Conservation (phyloP, 2,113 vertebrate genomes). For the Pseudopodoces humilis region DNA sequence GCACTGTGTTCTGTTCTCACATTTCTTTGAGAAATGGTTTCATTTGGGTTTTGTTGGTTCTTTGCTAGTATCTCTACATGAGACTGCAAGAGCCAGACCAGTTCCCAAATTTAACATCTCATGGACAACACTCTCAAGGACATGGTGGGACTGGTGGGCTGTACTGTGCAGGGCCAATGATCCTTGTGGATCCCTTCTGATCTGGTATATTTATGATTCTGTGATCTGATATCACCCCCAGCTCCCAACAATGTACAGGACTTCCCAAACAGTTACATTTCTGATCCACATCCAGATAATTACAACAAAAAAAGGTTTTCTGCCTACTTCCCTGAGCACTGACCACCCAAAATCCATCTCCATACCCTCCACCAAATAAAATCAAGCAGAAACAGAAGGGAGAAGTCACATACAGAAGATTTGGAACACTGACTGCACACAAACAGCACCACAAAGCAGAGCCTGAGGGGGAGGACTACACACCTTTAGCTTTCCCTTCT, state of each 20-base stretch:
- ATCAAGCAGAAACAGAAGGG: neutral
- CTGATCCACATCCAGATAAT: neutral
- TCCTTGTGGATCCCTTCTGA: neutral
- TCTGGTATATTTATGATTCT: neutral
- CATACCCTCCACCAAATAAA: neutral
- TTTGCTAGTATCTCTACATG: neutral
- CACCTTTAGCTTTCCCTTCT: constrained; percentile 84
- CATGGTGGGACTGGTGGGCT: neutral
- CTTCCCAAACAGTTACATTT: neutral
- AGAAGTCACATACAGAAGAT: neutral
- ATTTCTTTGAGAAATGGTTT: neutral
- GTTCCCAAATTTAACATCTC: neutral
- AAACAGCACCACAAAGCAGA: neutral
- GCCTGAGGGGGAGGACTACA: neutral
- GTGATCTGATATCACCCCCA: neutral
- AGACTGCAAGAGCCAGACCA: neutral
- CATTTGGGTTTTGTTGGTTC: neutral
- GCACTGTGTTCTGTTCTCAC: neutral
- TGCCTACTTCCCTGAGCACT: neutral
- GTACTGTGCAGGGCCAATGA: neutral
- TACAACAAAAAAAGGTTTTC: neutral
- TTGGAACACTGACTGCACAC: neutral
- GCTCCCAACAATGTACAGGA: neutral
- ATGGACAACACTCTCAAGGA: neutral
- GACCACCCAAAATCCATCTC: neutral